Conservation (phyloP, 2,888 invertebrate genomes). For the Drosophila testacea region DNA sequence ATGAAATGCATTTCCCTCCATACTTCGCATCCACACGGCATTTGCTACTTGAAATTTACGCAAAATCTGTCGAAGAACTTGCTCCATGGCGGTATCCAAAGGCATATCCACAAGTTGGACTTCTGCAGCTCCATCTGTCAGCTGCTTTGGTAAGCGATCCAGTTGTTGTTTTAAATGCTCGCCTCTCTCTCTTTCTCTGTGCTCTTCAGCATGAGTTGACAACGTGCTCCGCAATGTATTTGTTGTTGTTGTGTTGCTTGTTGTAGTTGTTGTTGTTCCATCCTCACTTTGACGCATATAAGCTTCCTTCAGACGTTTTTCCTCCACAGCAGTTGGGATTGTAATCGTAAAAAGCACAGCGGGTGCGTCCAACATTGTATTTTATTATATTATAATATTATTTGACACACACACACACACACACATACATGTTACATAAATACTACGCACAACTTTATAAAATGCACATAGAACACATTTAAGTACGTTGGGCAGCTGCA, state of each 20-base stretch:
- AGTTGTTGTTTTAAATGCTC: not conserved
- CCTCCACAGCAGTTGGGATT: conserved; percentile 86
- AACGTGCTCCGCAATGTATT: conserved; percentile 9
- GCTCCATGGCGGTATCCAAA: conserved; percentile 78
- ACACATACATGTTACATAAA: conserved; percentile 19
- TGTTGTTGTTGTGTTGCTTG: conserved; percentile 10
- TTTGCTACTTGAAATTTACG: conserved; percentile 86
- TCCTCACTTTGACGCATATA: conserved; percentile 31
- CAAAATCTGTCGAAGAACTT: conserved; percentile 86
- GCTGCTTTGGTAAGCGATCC: conserved; percentile 30
- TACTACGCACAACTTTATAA: conserved; percentile 15
- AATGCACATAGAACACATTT: conserved; percentile 15
- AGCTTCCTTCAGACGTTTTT: conserved; percentile 80
- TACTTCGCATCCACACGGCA: conserved; percentile 87
- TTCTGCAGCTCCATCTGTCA: conserved; percentile 44
- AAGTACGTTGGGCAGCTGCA: conserved; percentile 44
- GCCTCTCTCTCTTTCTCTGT: not conserved
- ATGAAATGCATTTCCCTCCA: conserved; percentile 86
- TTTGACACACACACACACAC: conserved; percentile 8
- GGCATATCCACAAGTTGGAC: conserved; percentile 55
- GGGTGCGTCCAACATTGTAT: conserved; percentile 68
- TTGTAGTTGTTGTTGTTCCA: conserved; percentile 5
- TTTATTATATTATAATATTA: conserved; percentile 2
- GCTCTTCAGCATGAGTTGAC: conserved; percentile 17
- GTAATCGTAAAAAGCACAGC: conserved; percentile 87